Evolutionary conservation across 2,113 vertebrate species (phyloP).

Genomic region (Brachypodius melanocephalos): DNA sequence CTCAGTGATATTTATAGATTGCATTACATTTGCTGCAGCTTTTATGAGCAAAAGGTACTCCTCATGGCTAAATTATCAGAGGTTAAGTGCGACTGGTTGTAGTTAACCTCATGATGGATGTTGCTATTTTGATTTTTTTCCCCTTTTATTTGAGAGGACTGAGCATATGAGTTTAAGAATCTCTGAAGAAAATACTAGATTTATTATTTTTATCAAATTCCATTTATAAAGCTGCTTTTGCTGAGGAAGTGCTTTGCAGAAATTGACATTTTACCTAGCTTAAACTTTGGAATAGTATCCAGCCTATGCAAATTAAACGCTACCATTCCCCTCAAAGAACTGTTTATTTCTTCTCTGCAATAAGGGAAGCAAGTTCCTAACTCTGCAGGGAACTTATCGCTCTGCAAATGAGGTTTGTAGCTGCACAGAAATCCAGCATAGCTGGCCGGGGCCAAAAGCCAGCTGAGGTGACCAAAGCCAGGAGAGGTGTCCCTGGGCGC

Average conservation of each 20-base stretch:
- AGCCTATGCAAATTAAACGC: neutral
- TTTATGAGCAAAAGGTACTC: neutral
- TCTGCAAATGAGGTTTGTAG: neutral
- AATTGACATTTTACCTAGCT: neutral
- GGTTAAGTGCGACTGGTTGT: neutral
- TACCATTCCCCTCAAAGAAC: neutral
- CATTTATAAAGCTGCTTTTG: neutral
- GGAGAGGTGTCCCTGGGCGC: neutral
- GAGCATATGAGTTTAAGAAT: neutral
- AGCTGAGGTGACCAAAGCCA: constrained; percentile 15
- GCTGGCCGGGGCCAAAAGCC: neutral
- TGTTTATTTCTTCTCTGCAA: constrained; percentile 38
- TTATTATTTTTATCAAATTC: neutral
- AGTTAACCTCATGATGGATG: neutral
- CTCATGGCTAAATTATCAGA: neutral
- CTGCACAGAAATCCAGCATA: neutral
- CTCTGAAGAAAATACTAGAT: neutral
- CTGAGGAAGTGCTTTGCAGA: neutral
- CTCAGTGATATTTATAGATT: constrained; percentile 36
- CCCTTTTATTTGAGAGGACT: neutral
- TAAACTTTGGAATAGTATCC: neutral
- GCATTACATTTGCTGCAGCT: neutral
- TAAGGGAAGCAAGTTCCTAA: constrained; percentile 5
- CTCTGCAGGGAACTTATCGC: neutral
- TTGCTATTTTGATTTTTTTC: neutral